These are phyloP conservation scores for Pammene aurita DNA, from an alignment of 2,888 invertebrate genomes.

Conservation along the genomic window DNA sequence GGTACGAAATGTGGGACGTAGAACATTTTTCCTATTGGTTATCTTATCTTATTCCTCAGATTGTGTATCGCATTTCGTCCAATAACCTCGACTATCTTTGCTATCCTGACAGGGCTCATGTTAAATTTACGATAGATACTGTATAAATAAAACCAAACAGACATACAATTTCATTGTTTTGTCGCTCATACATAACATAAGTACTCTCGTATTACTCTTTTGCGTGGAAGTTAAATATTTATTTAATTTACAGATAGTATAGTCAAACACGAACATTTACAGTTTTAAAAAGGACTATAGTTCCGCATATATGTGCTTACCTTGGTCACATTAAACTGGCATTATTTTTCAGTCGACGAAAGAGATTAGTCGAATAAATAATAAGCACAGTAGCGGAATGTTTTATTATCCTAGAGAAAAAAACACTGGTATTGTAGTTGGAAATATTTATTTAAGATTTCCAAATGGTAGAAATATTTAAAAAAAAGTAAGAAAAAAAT, in stretches of 20 bases:
- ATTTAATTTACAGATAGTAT: constrained; percentile 2
- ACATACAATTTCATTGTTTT: constrained; percentile 1
- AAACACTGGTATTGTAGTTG: too few species aligned
- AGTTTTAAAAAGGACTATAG: too few species aligned
- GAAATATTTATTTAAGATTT: too few species aligned
- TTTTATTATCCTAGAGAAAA: too few species aligned
- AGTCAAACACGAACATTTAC: not conserved
- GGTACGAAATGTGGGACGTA: too few species aligned
- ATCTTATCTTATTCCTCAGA: constrained; percentile 36
- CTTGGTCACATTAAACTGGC: too few species aligned
- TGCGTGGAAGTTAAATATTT: constrained; percentile 10
- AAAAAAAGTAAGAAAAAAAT: too few species aligned
- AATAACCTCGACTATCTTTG: constrained; percentile 35
- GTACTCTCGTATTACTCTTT: not conserved
- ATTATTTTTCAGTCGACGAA: too few species aligned
- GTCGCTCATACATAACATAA: not conserved
- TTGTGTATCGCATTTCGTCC: constrained; percentile 29
- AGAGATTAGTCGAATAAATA: too few species aligned
- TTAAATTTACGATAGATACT: constrained; percentile 37
- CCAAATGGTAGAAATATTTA: too few species aligned
- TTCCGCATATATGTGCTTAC: too few species aligned
- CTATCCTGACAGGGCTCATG: constrained; percentile 27
- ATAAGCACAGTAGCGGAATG: too few species aligned
- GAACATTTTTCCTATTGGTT: constrained; percentile 2
- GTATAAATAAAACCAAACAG: constrained; percentile 2